phyloP scores from a whole-genome alignment of 2,888 invertebrate species.

The Eupithecia centaureata region DNA sequence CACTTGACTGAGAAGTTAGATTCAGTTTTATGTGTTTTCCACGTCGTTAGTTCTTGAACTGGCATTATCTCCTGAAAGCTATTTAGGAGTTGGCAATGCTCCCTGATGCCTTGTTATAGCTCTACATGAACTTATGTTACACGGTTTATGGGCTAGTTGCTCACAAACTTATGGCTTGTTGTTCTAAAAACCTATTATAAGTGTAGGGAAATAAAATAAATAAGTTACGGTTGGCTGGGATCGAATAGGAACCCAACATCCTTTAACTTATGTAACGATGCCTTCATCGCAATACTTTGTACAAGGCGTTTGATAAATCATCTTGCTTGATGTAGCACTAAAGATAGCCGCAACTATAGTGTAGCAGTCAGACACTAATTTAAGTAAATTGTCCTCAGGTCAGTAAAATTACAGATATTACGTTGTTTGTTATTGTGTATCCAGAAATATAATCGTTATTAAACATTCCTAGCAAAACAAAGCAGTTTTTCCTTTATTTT shows the following conservation, averaged over 20 bases:
- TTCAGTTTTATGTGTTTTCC: conserved; percentile 9
- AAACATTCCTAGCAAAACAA: neutral
- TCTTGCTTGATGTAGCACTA: neutral
- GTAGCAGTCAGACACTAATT: neutral
- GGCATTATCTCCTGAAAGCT: conserved; percentile 19
- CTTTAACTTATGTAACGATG: neutral
- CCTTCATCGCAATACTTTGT: neutral
- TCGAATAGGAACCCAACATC: neutral
- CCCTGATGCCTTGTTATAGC: conserved; percentile 22
- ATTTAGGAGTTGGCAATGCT: conserved; percentile 29
- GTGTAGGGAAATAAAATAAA: neutral
- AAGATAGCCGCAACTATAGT: too few species aligned
- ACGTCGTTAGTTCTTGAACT: conserved; percentile 19
- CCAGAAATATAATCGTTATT: neutral
- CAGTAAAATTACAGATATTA: neutral
- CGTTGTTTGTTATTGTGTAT: neutral
- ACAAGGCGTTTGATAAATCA: neutral
- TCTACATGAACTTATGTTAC: conserved; percentile 15
- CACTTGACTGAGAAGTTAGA: neutral
- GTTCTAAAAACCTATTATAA: neutral
- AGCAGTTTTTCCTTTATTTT: neutral
- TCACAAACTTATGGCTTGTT: conserved; percentile 1
- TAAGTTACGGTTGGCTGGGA: neutral
- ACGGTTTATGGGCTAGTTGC: neutral
- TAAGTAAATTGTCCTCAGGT: neutral